Evolutionary conservation across 2,888 invertebrate species (phyloP).

Genomic region (Tenodera sinensis): DNA sequence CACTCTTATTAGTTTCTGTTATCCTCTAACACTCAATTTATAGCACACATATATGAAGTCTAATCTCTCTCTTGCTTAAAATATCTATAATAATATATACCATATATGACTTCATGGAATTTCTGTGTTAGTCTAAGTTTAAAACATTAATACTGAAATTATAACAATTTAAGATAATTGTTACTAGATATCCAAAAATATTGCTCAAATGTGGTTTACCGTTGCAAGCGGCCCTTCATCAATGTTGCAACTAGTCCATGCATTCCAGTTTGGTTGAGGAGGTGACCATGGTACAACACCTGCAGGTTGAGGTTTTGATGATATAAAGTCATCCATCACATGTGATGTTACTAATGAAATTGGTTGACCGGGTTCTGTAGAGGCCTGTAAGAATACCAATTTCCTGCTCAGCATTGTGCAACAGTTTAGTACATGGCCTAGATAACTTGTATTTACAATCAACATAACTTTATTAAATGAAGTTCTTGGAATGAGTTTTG

Average conservation of each 20-base stretch:
- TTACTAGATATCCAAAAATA: conserved; percentile 44
- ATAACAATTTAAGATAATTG: conserved; percentile 43
- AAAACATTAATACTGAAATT: neutral
- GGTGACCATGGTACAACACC: conserved; percentile 96
- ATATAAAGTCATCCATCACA: conserved; percentile 61
- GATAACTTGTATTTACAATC: too few relatives aligned
- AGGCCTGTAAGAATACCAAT: neutral
- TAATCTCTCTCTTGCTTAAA: too few relatives aligned
- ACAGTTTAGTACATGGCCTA: too few relatives aligned
- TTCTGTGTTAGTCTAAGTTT: too few relatives aligned
- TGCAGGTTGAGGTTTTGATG: conserved; percentile 58
- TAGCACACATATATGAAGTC: too few relatives aligned
- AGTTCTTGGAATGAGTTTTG: neutral
- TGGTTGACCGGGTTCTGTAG: conserved; percentile 36
- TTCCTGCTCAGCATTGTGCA: neutral
- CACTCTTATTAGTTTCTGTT: too few relatives aligned
- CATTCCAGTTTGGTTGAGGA: conserved; percentile 94
- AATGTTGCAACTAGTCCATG: conserved; percentile 95
- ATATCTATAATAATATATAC: too few relatives aligned
- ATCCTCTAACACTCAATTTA: too few relatives aligned
- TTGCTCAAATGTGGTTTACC: conserved; percentile 38
- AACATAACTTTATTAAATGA: too few relatives aligned
- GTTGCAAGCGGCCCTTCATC: conserved; percentile 84
- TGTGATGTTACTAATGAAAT: conserved; percentile 54
- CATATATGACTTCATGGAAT: too few relatives aligned